Evolutionary conservation across 2,888 invertebrate species (phyloP).

Genomic region (Leptinotarsa juncta): DNA sequence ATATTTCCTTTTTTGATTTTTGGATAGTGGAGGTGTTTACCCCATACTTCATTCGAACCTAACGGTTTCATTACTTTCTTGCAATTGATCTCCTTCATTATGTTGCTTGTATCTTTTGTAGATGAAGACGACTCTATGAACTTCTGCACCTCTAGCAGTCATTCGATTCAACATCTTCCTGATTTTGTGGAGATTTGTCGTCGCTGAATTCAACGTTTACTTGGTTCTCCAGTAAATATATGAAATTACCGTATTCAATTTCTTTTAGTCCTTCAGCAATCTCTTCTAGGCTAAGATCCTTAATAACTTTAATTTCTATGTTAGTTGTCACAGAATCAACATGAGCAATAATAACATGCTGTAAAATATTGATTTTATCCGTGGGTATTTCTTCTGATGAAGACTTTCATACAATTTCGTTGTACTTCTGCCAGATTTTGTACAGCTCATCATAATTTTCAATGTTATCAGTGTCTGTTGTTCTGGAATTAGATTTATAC

Average conservation of each 20-base stretch:
- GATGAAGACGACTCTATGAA: neutral
- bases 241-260: conserved; percentile 21
- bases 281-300: conserved; percentile 19
- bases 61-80: conserved; percentile 6
- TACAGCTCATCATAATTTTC: neutral
- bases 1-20: conserved; percentile 15
- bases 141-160: neutral
- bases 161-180: neutral
- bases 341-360: conserved; percentile 24
- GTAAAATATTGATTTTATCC: conserved; percentile 27
- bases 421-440: conserved; percentile 3
- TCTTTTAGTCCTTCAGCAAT: conserved; percentile 20
- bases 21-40: conserved; percentile 14
- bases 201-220: conserved; percentile 6
- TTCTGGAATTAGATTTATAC: conserved; percentile 2
- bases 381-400: conserved; percentile 8
- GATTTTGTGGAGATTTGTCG: conserved; percentile 1
- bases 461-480: neutral
- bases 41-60: conserved; percentile 11
- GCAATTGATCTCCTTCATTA: conserved; percentile 9
- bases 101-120: conserved; percentile 12
- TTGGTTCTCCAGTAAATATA: conserved; percentile 13
- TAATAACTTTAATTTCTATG: conserved; percentile 12
- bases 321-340: conserved; percentile 17
- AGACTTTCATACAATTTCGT: neutral